These are phyloP conservation scores for Cetoscarus ocellatus DNA, from an alignment of 2,797 vertebrate species.

Conservation along the genomic window DNA sequence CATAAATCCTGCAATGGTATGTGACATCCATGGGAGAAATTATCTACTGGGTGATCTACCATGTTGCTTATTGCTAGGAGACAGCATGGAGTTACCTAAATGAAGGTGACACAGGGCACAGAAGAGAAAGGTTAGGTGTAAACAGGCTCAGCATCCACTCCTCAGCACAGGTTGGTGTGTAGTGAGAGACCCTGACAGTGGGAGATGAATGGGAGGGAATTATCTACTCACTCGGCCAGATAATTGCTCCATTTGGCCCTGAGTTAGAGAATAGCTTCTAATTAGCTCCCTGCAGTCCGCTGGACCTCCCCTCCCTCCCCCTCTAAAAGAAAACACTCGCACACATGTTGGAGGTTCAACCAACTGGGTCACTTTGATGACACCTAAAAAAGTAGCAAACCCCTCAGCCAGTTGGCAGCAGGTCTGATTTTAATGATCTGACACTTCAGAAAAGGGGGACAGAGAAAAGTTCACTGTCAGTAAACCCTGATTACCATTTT, in stretches of 20 bases:
- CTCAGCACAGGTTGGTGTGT: constrained; percentile 89
- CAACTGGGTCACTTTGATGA: constrained; percentile 83
- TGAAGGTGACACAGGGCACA: constrained; percentile 20
- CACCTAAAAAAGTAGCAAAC: constrained; percentile 64
- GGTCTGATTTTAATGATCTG: constrained; percentile 63
- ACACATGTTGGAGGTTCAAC: constrained; percentile 83
- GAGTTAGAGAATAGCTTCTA: constrained; percentile 89
- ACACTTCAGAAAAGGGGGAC: constrained; percentile 30
- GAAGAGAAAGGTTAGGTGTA: constrained; percentile 57
- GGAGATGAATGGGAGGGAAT: constrained; percentile 89
- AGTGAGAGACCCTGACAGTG: constrained; percentile 78
- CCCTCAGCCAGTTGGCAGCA: constrained; percentile 61
- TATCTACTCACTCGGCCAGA: constrained; percentile 90
- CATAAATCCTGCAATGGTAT: constrained; percentile 77
- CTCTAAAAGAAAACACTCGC: constrained; percentile 84
- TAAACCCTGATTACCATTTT: constrained; percentile 42
- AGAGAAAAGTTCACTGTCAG: constrained; percentile 20
- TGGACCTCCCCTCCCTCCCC: constrained; percentile 72
- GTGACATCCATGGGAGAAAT: constrained; percentile 75
- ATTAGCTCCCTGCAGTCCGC: constrained; percentile 84
- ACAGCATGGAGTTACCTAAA: constrained; percentile 77
- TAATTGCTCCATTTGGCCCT: constrained; percentile 90
- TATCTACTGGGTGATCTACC: constrained; percentile 72
- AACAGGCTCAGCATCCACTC: constrained; percentile 67
- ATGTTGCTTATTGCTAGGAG: constrained; percentile 86